A percentile compares a stretch with the other conserved stretches of the same genome.
Evolutionary conservation across 2,888 invertebrate genomes (phyloP).

Genomic region (Galeopsomyia nigrocyanea): DNA sequence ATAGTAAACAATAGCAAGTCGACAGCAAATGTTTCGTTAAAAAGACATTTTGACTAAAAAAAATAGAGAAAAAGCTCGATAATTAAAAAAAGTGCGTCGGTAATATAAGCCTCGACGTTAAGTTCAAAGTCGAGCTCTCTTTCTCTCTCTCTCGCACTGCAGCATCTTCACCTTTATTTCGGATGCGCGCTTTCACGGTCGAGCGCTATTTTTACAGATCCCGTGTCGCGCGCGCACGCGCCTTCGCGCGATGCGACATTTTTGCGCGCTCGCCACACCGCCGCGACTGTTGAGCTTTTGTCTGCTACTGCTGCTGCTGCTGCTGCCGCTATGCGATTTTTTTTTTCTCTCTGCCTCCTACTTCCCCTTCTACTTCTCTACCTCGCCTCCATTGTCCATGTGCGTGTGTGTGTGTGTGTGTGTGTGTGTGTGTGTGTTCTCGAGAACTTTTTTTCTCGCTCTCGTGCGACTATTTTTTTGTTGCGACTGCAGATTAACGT

Average conservation of each 20-base stretch:
- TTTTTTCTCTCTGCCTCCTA: neutral
- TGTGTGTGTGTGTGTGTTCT: too few relatives aligned
- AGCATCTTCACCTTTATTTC: conserved; percentile 29
- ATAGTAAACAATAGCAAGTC: too few relatives aligned
- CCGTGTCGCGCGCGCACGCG: neutral
- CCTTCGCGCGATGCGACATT: neutral
- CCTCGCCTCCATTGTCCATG: neutral
- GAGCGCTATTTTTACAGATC: conserved; percentile 30
- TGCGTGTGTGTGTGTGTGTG: neutral
- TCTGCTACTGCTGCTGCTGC: neutral
- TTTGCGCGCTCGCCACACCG: neutral
- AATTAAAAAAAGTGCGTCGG: too few relatives aligned
- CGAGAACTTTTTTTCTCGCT: too few relatives aligned
- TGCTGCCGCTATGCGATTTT: neutral
- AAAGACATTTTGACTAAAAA: too few relatives aligned
- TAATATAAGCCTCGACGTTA: too few relatives aligned
- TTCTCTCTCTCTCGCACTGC: neutral
- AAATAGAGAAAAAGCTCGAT: too few relatives aligned
- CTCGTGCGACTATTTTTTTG: too few relatives aligned
- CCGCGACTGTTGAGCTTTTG: too few relatives aligned
- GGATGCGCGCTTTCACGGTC: conserved; percentile 39
- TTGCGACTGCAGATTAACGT: too few relatives aligned
- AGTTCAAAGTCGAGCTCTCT: too few relatives aligned
- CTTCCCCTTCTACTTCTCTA: neutral
- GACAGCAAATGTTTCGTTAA: too few relatives aligned